phyloP scores from a whole-genome alignment of 1,140 invertebrate genomes.

The Triops longicaudatus region DNA sequence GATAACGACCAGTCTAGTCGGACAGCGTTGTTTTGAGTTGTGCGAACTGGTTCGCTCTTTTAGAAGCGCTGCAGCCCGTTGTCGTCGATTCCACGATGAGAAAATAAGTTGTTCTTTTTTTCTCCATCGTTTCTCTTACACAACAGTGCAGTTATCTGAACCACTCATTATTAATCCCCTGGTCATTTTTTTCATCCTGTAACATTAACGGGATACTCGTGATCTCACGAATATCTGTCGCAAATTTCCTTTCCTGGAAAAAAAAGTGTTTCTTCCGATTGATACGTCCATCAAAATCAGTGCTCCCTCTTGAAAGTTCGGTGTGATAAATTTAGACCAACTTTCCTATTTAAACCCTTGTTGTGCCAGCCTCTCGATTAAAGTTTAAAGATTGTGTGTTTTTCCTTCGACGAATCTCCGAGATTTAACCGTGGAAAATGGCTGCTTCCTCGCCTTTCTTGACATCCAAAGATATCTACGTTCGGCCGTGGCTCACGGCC shows the following conservation, averaged over 20 bases:
- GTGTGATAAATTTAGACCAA: neutral
- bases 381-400: neutral
- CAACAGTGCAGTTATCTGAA: neutral
- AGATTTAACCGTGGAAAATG: constrained; percentile 4
- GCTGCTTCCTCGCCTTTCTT: neutral
- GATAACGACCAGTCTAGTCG: neutral
- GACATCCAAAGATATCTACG: neutral
- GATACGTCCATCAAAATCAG: neutral
- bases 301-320: neutral
- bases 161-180: neutral
- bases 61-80: neutral
- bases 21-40: neutral
- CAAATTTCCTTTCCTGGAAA: neutral
- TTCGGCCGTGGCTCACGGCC: constrained; percentile 9
- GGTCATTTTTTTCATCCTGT: neutral
- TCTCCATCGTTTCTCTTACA: neutral
- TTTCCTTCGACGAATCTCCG: neutral
- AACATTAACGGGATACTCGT: neutral
- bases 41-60: neutral
- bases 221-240: neutral
- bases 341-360: neutral
- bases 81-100: neutral
- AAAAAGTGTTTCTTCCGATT: neutral
- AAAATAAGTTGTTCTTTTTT: neutral
- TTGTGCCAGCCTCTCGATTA: neutral